Conservation (phyloP, 2,888 invertebrate genomes). For the Athalia circularis region DNA sequence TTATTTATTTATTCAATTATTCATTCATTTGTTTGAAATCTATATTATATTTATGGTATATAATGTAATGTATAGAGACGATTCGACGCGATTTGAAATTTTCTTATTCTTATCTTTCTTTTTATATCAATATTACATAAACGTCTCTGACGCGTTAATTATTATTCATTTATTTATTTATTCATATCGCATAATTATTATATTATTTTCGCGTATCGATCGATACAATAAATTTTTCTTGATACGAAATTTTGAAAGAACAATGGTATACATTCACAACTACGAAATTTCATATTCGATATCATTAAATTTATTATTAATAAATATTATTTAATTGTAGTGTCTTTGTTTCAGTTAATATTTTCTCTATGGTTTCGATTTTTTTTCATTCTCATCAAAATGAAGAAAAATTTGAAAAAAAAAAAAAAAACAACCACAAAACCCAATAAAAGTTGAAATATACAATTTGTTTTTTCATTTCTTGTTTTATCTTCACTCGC, state of each 20-base stretch:
- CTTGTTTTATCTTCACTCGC: too few species aligned
- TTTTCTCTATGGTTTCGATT: too few species aligned
- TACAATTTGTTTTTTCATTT: too few species aligned
- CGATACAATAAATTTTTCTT: constrained; percentile 1
- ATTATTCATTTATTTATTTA: neutral
- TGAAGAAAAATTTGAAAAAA: too few species aligned
- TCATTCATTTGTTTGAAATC: constrained; percentile 2
- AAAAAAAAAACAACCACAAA: too few species aligned
- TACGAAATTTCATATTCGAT: constrained; percentile 1
- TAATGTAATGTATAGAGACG: constrained; percentile 9
- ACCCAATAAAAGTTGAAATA: too few species aligned
- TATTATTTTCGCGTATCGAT: neutral
- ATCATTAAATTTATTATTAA: too few species aligned
- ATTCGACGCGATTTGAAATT: constrained; percentile 25
- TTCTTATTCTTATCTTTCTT: neutral
- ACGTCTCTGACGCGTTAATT: neutral
- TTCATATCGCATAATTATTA: neutral
- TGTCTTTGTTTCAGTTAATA: too few species aligned
- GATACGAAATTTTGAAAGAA: constrained; percentile 70
- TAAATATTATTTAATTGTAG: too few species aligned
- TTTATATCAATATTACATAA: neutral
- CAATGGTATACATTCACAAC: constrained; percentile 66
- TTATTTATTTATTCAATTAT: constrained; percentile 8
- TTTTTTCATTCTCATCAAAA: too few species aligned
- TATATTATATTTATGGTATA: neutral